Percentiles rank a stretch among this genome's conserved stretches.
phyloP scores from a whole-genome alignment of 2,113 vertebrate species.

The Vulpes vulpes region DNA sequence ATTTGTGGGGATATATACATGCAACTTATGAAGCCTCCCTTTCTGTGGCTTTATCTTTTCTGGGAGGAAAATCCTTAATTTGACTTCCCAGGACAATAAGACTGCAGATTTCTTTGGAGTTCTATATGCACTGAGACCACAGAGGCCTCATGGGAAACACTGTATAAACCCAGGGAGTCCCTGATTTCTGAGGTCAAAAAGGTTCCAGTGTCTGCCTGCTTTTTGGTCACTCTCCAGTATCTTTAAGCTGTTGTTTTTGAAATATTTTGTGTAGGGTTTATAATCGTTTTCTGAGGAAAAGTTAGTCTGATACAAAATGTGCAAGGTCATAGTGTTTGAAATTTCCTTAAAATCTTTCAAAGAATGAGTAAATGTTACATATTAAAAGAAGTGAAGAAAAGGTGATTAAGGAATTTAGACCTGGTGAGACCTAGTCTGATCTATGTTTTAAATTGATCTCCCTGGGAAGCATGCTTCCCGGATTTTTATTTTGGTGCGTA shows the following conservation, averaged over 20 bases:
- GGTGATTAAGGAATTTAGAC: background rate
- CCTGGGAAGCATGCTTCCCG: background rate
- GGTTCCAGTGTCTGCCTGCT: background rate
- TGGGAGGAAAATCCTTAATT: background rate
- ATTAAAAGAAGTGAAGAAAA: background rate
- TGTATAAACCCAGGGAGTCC: background rate
- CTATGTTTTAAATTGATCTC: background rate
- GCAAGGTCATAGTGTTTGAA: background rate
- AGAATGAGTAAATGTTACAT: background rate
- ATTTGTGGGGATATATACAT: background rate
- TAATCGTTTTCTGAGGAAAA: background rate
- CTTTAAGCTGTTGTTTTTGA: background rate
- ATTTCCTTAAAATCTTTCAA: conserved; percentile 11
- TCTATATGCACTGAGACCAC: background rate
- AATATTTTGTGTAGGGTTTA: background rate
- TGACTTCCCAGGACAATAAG: background rate
- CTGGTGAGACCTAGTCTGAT: background rate
- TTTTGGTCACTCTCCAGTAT: background rate
- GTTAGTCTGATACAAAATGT: background rate
- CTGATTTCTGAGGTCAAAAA: background rate
- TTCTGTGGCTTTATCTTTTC: background rate
- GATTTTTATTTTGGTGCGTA: conserved; percentile 8
- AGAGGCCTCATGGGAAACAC: background rate
- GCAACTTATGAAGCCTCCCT: background rate
- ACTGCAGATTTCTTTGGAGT: background rate